Evolutionary conservation across 2,113 vertebrate species (phyloP), one percentile per base, ranked within the genome.

Genomic region (Phaethon lepturus): DNA sequence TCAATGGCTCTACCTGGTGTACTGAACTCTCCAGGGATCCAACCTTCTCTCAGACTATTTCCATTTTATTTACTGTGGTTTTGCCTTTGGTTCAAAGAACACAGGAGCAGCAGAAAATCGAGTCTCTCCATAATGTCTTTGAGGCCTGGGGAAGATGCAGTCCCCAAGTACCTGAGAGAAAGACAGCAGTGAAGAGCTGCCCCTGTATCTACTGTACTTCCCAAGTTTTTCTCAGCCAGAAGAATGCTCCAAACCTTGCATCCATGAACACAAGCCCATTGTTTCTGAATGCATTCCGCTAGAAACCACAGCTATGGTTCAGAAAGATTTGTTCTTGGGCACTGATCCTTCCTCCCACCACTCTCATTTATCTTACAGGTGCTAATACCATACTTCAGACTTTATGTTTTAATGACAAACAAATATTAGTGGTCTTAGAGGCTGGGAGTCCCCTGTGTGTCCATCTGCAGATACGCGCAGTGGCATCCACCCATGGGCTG

Each of bases 321-420:
- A 63, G 59, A 33, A 50, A 47, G 63, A 35, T 44, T 73, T 77
- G 59, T 20, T 80, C 52, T 59, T 66, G 63, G 87, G 35, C 8
- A 9, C 66, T 47, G 44, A 58, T 55, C 59, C 59, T 66, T 82
- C 44, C 62, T 88, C 66, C 44, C 83, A 67, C 13, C 47, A 9
- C 42, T 45, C 79, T 74, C 45, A 26, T 26, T 52, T 49, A 78
- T 35, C 68, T 85, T 38, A 86, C 17, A 47, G 44, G 75, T 23
- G 78, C 33, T 75, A 68, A 82, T 17, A 45, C 40, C 69, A 69
- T 31, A 12, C 26, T 31, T 68, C 23, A 85, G 81, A 62, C 38
- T 25, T n/a, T 6, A 38, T 8, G 33, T 52, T 96, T 95, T 96
- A 95, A 95, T 95, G 60, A 33, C 79, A 90, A 95, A 92, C 58